These are phyloP conservation scores for Coregonus suidteri DNA, from an alignment of 2,797 vertebrate genomes.

Conservation along the genomic window DNA sequence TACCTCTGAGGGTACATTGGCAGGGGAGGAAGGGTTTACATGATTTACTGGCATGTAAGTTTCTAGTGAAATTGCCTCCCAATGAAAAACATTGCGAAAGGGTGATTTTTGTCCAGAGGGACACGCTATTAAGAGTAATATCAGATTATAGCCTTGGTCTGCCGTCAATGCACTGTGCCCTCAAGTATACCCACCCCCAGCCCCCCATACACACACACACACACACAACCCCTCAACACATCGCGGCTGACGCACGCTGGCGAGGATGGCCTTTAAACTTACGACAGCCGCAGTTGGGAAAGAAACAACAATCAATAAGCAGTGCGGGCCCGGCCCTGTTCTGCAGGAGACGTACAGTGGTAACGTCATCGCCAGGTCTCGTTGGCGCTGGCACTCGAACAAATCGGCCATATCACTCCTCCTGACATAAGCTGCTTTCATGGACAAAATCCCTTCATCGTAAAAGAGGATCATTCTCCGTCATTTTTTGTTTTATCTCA, in stretches of 20 bases:
- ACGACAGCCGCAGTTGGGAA: conserved; percentile 65
- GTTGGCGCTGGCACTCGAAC: background rate
- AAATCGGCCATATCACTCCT: background rate
- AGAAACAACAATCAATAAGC: conserved; percentile 54
- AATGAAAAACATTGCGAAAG: conserved; percentile 64
- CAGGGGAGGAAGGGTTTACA: conserved; percentile 60
- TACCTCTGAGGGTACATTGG: conserved; percentile 29
- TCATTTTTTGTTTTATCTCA: conserved; percentile 1
- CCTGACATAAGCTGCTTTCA: background rate
- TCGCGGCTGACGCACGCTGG: conserved; percentile 26
- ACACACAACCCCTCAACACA: background rate
- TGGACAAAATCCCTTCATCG: conserved; percentile 9
- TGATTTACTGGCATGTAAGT: conserved; percentile 69
- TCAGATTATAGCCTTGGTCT: background rate
- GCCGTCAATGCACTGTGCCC: conserved; percentile 5
- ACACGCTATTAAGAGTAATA: conserved; percentile 57
- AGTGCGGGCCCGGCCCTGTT: background rate
- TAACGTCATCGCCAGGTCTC: background rate
- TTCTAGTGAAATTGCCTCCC: conserved; percentile 70
- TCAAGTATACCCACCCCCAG: background rate
- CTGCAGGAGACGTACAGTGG: background rate
- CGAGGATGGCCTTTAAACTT: conserved; percentile 60
- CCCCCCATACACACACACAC: no score
- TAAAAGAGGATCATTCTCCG: conserved; percentile 6
- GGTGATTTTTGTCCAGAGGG: conserved; percentile 65